These are phyloP conservation scores for Cantharis rustica DNA, from an alignment of 2,888 invertebrate species.

Conservation along the genomic window DNA sequence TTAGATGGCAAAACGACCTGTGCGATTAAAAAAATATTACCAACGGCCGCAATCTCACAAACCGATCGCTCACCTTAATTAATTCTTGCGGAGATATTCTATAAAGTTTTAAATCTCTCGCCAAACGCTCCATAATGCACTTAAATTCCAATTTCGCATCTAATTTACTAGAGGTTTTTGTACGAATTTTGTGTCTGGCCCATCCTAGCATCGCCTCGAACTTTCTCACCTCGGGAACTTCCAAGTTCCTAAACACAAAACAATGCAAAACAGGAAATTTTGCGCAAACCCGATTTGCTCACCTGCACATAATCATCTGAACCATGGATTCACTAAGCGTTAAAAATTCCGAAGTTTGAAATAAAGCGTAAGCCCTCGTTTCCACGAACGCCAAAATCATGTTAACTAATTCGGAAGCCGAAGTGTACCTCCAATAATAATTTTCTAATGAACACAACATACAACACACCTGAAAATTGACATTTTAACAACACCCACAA, in stretches of 20 bases:
- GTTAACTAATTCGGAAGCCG: constrained; percentile 90
- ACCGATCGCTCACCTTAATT: constrained; percentile 71
- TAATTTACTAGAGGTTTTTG: constrained; percentile 77
- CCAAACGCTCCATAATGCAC: constrained; percentile 90
- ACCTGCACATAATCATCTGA: constrained; percentile 85
- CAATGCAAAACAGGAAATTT: neutral
- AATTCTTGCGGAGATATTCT: constrained; percentile 92
- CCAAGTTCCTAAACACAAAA: constrained; percentile 68
- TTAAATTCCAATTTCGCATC: constrained; percentile 89
- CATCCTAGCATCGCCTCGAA: constrained; percentile 93
- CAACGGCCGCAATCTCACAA: neutral
- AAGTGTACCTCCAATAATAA: constrained; percentile 94
- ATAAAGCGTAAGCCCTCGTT: constrained; percentile 82
- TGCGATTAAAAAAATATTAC: constrained; percentile 1
- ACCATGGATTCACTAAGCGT: constrained; percentile 93
- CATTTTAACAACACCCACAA: neutral
- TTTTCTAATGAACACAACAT: constrained; percentile 93
- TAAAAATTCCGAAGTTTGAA: constrained; percentile 83
- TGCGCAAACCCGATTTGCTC: constrained; percentile 17
- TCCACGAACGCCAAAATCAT: constrained; percentile 92
- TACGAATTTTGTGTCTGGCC: constrained; percentile 84
- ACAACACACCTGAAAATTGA: constrained; percentile 71
- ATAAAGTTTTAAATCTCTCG: constrained; percentile 85
- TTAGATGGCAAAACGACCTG: constrained; percentile 88
- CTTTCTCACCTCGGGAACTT: constrained; percentile 86